These are phyloP conservation scores for honey bee (Apis mellifera) DNA, from an alignment of 1,140 invertebrate species.

Conservation along the genomic window Amel_HAv3.1 CM009932.2:8085001-8085500, in stretches of 20 bases:
- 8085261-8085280: not conserved
- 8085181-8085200: too few species aligned
- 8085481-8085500: slow-evolving; percentile 60
- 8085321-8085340: slow-evolving; percentile 6
- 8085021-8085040: slow-evolving; percentile 67
- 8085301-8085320: not conserved
- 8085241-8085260: not conserved
- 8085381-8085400: slow-evolving; percentile 61
- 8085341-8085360: slow-evolving; percentile 50
- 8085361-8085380: slow-evolving; percentile 72
- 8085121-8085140: too few species aligned
- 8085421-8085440: slow-evolving; percentile 45
- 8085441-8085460: slow-evolving; percentile 37
- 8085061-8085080: slow-evolving; percentile 48
- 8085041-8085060: slow-evolving; percentile 61
- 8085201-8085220: too few species aligned
- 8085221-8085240: not conserved
- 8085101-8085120: not conserved
- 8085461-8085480: slow-evolving; percentile 51
- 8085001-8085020: slow-evolving; percentile 73
- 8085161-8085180: too few species aligned
- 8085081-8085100: slow-evolving; percentile 29
- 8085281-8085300: not conserved
- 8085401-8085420: slow-evolving; percentile 64
- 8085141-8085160: too few species aligned